A percentile compares a stretch with the other conserved stretches of the same genome.
phyloP scores from a whole-genome alignment of 2,797 vertebrate species.

The Chrysocyon brachyurus region DNA sequence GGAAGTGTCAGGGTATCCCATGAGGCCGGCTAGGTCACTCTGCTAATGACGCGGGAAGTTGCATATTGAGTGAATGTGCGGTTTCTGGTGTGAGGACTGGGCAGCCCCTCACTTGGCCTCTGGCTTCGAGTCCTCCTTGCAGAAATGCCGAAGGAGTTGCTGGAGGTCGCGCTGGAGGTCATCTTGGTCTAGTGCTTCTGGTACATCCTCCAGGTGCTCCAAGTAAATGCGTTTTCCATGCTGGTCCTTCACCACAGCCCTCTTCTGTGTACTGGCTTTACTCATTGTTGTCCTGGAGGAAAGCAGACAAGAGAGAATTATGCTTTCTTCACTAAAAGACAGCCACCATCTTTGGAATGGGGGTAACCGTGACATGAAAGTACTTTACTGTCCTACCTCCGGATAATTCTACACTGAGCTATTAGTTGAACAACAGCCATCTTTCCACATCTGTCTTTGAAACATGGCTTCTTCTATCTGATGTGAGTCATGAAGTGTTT shows the following conservation, averaged over 20 bases:
- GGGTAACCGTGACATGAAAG: background rate
- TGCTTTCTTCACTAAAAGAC: background rate
- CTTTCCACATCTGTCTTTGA: background rate
- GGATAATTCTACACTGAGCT: background rate
- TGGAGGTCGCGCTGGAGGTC: constrained; percentile 95
- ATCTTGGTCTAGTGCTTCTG: constrained; percentile 92
- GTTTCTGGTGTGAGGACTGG: constrained; percentile 76
- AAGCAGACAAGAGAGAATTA: constrained; percentile 24
- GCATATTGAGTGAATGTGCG: constrained; percentile 73
- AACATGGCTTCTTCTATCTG: no score
- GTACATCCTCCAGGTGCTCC: constrained; percentile 94
- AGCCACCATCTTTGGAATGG: background rate
- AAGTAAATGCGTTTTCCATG: constrained; percentile 93
- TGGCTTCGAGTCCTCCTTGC: constrained; percentile 88
- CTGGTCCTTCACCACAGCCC: constrained; percentile 96
- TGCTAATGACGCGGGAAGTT: constrained; percentile 83
- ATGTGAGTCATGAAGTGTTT: background rate
- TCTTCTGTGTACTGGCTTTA: constrained; percentile 96
- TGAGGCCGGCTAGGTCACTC: constrained; percentile 65
- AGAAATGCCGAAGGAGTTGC: constrained; percentile 94
- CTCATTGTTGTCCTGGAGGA: constrained; percentile 93
- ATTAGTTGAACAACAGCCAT: background rate
- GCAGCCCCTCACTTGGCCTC: constrained; percentile 89
- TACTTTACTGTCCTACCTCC: background rate
- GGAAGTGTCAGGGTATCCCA: constrained; percentile 83